phyloP scores from a whole-genome alignment of 35 echinoderm and acorn worm species.

The Eucidaris tribuloides region DNA sequence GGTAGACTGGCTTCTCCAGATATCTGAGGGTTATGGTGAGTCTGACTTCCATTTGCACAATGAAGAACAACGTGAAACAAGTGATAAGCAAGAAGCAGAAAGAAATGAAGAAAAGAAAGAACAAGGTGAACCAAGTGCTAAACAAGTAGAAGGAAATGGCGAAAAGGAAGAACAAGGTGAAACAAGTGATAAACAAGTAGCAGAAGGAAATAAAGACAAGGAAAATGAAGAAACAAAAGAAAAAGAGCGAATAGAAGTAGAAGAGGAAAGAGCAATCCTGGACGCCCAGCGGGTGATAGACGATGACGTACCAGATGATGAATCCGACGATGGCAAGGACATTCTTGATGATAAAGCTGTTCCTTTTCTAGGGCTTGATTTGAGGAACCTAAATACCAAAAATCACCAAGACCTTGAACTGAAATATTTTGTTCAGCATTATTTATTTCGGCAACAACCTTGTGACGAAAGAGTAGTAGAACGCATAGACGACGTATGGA shows the following conservation, averaged over 20 bases:
- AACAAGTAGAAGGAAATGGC: background rate
- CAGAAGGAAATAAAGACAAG: background rate
- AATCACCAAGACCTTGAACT: too few relatives aligned
- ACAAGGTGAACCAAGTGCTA: background rate
- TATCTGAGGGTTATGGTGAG: background rate
- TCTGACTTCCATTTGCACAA: background rate
- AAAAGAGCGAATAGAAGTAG: background rate
- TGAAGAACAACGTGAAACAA: background rate
- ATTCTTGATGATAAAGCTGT: background rate
- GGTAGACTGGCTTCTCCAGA: constrained; percentile 6
- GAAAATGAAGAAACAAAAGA: background rate
- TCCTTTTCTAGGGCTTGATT: background rate
- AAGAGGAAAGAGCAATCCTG: constrained; percentile 3
- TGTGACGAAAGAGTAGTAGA: too few relatives aligned
- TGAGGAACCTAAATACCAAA: too few relatives aligned
- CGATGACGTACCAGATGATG: background rate
- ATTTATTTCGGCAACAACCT: too few relatives aligned
- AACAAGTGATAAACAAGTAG: background rate
- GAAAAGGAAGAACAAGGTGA: constrained; percentile 19
- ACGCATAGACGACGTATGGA: constrained; percentile 26
- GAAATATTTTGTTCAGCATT: too few relatives aligned
- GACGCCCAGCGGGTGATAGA: constrained; percentile 31
- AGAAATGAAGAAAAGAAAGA: background rate
- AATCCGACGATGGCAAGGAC: background rate
- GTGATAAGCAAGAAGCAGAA: background rate